Evolutionary conservation across 2,888 invertebrate genomes (phyloP), one percentile per base, ranked within the genome.

Genomic region (Sarcophaga variegata): DNA sequence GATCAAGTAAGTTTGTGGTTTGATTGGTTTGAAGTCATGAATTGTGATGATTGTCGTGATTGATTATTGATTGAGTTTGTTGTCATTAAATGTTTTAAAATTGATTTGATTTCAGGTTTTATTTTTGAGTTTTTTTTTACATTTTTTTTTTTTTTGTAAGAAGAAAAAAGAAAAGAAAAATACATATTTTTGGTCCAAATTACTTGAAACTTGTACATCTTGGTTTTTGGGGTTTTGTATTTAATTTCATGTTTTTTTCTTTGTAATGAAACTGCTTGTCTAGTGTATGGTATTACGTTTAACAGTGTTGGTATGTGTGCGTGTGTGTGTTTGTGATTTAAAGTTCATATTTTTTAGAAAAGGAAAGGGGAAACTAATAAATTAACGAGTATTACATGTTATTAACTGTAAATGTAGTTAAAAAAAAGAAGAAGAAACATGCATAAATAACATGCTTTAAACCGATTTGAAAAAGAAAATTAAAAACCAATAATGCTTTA

Each of bases 121-220:
- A 20, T 20, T 54, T 85, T 88, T 84, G 22, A 22, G 22, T 79
- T 86, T 64, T 25, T 74, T 70, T 79, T 72, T 66, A 72, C 85
- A 86, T 88, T 82, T 83, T 82, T 82, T 81, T 88, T 88, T 79
- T 88, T 86, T 77, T 82, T 86, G 87, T 89, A 87, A 89, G 88
- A 88, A 88, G 89, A 89, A 89, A 90, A 89, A 89, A 90, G 88
- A 88, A 90, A 89, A 90, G 89, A 88, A 89, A 89, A 90, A 90
- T 88, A 89, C 88, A 89, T 89, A 88, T 88, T 82, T 86, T 88
- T 88, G 85, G 90, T 89, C 90, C 89, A 90, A 90, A 90, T 90
- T 90, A 89, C 87, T 89, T 88, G 84, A 89, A 89, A 88, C 78
- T 88, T 87, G 84, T 88, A 86, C 84, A 77, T 87, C 80, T 66